These are phyloP conservation scores for Sterna hirundo DNA, from an alignment of 2,113 vertebrate genomes.

Conservation along the genomic window DNA sequence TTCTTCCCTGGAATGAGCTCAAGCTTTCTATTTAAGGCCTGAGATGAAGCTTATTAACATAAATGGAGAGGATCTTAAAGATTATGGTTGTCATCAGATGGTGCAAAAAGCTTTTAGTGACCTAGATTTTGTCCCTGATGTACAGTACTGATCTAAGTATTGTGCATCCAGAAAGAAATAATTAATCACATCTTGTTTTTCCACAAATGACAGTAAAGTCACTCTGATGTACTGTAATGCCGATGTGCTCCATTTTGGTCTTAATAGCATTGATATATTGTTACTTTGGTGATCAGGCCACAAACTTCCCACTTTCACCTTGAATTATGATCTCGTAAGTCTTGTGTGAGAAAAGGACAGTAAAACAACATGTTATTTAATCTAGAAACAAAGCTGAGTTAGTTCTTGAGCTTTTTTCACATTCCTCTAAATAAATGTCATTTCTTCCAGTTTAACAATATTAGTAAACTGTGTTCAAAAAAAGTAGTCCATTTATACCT, in stretches of 20 bases:
- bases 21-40: not conserved
- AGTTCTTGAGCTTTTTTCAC: constrained; percentile 4
- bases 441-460: constrained; percentile 39
- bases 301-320: not conserved
- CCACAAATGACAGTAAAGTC: not conserved
- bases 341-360: not conserved
- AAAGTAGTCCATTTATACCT: constrained; percentile 39
- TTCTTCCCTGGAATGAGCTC: not conserved
- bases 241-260: not conserved
- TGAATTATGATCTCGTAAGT: not conserved
- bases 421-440: constrained; percentile 46
- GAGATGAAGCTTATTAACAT: not conserved
- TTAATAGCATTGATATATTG: not conserved
- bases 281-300: not conserved
- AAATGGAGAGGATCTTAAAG: not conserved
- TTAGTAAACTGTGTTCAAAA: constrained; percentile 34
- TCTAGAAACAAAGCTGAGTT: not conserved
- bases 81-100: not conserved
- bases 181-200: constrained; percentile 6
- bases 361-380: not conserved
- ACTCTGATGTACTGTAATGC: not conserved
- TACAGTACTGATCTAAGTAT: not conserved
- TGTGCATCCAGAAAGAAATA: not conserved
- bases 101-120: constrained; percentile 39
- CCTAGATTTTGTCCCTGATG: not conserved